Conservation (phyloP, 2,888 invertebrate species). For the Drosophila falleni region DNA sequence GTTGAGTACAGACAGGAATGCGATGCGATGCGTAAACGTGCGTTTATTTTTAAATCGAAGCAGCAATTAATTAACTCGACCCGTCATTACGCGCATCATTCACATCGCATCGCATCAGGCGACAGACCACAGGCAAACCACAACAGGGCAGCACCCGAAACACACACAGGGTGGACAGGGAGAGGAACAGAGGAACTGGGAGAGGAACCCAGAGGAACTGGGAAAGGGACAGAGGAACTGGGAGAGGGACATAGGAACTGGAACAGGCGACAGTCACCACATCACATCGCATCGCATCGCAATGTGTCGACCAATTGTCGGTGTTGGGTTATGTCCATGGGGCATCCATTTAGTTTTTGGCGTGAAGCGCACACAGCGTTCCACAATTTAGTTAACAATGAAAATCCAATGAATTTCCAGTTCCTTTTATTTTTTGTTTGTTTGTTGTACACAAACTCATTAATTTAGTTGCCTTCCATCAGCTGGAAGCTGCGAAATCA, state of each 20-base stretch:
- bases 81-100: slow-evolving; percentile 81
- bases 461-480: slow-evolving; percentile 54
- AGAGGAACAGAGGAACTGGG: not conserved
- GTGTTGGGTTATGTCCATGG: slow-evolving; percentile 30
- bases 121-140: slow-evolving; percentile 75
- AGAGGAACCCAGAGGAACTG: not conserved
- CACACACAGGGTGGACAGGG: slow-evolving; percentile 1
- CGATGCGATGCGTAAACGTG: slow-evolving; percentile 75
- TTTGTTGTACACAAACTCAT: slow-evolving; percentile 60
- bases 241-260: not conserved
- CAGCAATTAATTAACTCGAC: slow-evolving; percentile 81
- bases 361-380: slow-evolving; percentile 66
- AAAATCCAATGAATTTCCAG: slow-evolving; percentile 41
- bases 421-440: slow-evolving; percentile 28
- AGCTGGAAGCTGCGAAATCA: slow-evolving; percentile 50
- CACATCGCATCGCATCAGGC: slow-evolving; percentile 75
- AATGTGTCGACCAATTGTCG: slow-evolving; percentile 62
- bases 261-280: not conserved
- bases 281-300: slow-evolving; percentile 35
- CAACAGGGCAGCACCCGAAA: slow-evolving; percentile 31
- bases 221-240: not conserved
- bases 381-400: slow-evolving; percentile 58
- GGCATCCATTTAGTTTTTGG: slow-evolving; percentile 58
- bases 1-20: slow-evolving; percentile 68
- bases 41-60: slow-evolving; percentile 79